Evolutionary conservation across 2,113 vertebrate species (phyloP).

Genomic region (Dendropsophus ebraccatus): DNA sequence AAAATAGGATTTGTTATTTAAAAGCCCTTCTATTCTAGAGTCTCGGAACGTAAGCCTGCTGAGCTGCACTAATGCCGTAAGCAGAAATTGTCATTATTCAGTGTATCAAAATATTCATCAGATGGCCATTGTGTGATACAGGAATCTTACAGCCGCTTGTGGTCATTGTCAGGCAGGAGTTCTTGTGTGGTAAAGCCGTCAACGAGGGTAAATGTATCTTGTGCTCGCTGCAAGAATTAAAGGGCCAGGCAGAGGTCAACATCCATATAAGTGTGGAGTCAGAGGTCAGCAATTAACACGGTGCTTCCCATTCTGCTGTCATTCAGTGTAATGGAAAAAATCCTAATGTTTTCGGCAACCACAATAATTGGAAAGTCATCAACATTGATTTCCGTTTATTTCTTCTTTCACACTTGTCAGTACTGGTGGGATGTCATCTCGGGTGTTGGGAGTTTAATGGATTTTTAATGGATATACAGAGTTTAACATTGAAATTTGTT

Average conservation of each 20-base stretch:
- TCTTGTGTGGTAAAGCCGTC: constrained; percentile 17
- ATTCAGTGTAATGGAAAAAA: constrained; percentile 41
- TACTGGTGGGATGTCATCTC: not conserved
- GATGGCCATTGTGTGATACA: not conserved
- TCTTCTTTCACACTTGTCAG: constrained; percentile 23
- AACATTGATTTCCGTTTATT: constrained; percentile 4
- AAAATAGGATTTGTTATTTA: constrained; percentile 33
- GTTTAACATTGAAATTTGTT: too few species aligned
- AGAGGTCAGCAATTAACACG: constrained; percentile 54
- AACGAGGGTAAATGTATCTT: not conserved
- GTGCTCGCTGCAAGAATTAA: constrained; percentile 18
- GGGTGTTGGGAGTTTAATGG: not conserved
- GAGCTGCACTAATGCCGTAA: not conserved
- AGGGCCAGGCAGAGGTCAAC: constrained; percentile 39
- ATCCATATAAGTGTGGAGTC: constrained; percentile 36
- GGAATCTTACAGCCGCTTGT: not conserved
- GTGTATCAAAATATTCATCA: not conserved
- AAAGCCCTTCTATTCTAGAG: not conserved
- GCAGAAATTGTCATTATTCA: not conserved
- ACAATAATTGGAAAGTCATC: constrained; percentile 26
- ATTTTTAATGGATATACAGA: not conserved
- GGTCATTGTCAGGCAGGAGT: not conserved
- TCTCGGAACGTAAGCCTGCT: not conserved
- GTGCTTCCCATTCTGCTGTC: constrained; percentile 32
- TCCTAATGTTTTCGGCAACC: not conserved